Conservation (phyloP, 2,113 vertebrate species). For the Tetrax tetrax region DNA sequence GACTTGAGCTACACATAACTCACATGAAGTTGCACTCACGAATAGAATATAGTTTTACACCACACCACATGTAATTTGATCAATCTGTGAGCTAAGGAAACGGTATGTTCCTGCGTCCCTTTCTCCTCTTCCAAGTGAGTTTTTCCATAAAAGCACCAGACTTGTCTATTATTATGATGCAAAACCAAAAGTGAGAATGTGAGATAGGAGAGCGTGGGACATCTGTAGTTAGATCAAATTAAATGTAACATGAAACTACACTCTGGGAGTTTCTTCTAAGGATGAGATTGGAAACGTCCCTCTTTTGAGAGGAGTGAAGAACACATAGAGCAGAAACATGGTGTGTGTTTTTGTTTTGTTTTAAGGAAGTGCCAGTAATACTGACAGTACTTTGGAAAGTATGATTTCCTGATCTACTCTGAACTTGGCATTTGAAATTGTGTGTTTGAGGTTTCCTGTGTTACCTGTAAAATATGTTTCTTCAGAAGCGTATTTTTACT, state of each 20-base stretch:
- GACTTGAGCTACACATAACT: not conserved
- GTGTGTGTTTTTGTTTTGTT: not conserved
- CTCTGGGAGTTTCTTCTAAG: not conserved
- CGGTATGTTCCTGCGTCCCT: not conserved
- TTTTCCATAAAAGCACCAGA: not conserved
- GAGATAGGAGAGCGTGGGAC: not conserved
- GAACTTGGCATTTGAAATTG: not conserved
- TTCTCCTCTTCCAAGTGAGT: not conserved
- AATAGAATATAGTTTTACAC: not conserved
- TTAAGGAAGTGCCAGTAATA: not conserved
- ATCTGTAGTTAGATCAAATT: not conserved
- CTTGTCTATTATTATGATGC: not conserved
- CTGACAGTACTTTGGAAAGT: not conserved
- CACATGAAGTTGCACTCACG: fast-evolving
- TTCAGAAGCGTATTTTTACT: not conserved
- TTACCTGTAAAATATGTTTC: not conserved
- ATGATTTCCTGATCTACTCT: not conserved
- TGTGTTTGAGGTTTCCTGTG: not conserved
- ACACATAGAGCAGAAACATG: not conserved
- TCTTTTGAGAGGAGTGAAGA: not conserved
- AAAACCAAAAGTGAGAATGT: not conserved
- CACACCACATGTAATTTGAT: fast-evolving
- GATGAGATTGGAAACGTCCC: not conserved
- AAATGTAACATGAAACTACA: not conserved
- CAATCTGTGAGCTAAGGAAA: not conserved